phyloP scores from a whole-genome alignment of 2,797 vertebrate genomes.

The Distichodus sexfasciatus region DNA sequence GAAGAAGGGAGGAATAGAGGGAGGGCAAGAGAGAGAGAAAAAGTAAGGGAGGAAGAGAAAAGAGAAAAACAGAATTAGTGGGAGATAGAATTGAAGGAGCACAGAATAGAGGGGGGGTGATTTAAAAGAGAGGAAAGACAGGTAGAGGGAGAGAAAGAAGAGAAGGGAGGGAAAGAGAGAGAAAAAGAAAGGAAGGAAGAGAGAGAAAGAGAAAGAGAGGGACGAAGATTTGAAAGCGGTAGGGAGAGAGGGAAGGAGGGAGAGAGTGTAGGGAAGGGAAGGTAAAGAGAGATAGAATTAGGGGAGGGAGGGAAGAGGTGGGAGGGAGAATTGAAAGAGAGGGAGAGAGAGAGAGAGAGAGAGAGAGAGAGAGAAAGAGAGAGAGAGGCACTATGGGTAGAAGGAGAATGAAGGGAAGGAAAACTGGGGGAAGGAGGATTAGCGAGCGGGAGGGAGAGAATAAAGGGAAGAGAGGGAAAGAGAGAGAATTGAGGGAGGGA shows the following conservation, averaged over 20 bases:
- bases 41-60: too few species aligned
- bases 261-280: neutral
- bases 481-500: too few species aligned
- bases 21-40: too few species aligned
- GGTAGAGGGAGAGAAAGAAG: too few species aligned
- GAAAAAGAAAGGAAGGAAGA: neutral
- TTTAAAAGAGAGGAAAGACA: too few species aligned
- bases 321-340: neutral
- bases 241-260: neutral
- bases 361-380: neutral
- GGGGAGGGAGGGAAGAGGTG: too few species aligned
- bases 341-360: neutral
- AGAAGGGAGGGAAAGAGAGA: neutral
- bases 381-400: neutral
- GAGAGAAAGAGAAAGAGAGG: neutral
- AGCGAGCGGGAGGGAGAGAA: neutral
- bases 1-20: too few species aligned
- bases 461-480: neutral
- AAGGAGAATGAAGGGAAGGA: too few species aligned
- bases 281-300: neutral
- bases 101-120: too few species aligned
- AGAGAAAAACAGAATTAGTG: too few species aligned
- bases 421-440: neutral
- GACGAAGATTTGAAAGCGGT: too few species aligned
- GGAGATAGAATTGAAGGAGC: too few species aligned